Evolutionary conservation across 1,140 invertebrate genomes (phyloP), one percentile per base, ranked within the genome.

Genomic region (Lysiphlebus fabarum): DNA sequence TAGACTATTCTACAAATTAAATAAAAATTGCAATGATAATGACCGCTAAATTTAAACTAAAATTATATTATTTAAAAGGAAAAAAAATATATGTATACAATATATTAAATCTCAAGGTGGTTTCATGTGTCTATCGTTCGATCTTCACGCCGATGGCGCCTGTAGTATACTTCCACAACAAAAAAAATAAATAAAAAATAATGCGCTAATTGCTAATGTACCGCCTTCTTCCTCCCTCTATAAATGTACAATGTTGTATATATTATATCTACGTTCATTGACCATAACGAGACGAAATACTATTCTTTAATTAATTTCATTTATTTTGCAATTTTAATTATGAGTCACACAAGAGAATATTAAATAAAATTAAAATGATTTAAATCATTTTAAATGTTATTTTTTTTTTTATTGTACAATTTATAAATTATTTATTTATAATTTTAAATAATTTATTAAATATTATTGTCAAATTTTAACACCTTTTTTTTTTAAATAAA

Each of bases 141-240:
- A 64, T 64, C 62, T 64, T 64, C 62, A 64, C 62, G 62, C 62
- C 58, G 59, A 64, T 64, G 62, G 62, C 62, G 62, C 62, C 56
- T 63, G 41, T 44, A 11, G 42, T 54, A 48, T 54, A 40, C 38
- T 50, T 44, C 33, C 45, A 26, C 17, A 26, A 26, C 17, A 26
- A 1, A 4, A 42, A 34, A 54, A 26, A 26, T 4, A 26, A 1
- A 4, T 37, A 34, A 54, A 64, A 61, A 62, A 62, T 60, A 64
- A 64, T 61, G 56, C 51, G 58, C 62, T 64, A 64, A 64, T 64
- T 64, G 62, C 62, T 55, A 40, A 41, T 34, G 36, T 33, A 37
- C 58, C 58, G 42, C 44, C 58, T 36, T n/a, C 44, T 47, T 40
- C 44, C 53, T 47, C 26, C 53, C 14, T 12, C 11, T 41, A 17